These are phyloP conservation scores for Cricetomys ansorgei DNA, from an alignment of 2,113 vertebrate species.

Conservation along the genomic window DNA sequence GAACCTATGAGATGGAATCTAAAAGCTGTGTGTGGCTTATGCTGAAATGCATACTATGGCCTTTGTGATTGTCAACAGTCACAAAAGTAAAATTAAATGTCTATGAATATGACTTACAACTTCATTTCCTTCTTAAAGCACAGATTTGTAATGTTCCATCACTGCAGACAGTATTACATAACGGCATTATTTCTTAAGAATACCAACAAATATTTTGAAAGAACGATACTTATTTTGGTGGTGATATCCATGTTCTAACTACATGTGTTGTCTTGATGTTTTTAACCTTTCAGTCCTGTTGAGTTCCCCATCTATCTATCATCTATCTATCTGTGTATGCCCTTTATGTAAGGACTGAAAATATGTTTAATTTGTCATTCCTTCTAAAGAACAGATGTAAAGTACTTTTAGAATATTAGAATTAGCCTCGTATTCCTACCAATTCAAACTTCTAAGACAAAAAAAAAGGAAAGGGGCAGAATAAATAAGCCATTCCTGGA, in stretches of 20 bases:
- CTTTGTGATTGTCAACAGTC: not conserved
- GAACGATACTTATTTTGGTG: not conserved
- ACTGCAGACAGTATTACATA: not conserved
- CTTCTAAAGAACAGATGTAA: not conserved
- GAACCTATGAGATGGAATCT: not conserved
- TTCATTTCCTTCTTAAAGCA: not conserved
- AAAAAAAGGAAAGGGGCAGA: not conserved
- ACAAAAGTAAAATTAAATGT: not conserved
- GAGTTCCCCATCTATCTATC: rapidly evolving
- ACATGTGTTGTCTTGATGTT: not conserved
- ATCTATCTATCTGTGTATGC: not conserved
- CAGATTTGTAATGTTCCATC: not conserved
- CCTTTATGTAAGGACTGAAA: not conserved
- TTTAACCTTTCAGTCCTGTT: not conserved
- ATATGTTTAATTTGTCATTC: not conserved
- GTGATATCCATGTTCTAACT: not conserved
- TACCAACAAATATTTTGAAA: not conserved
- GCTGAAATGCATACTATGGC: not conserved
- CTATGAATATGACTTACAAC: not conserved
- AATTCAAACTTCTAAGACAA: not conserved
- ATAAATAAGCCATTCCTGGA: not conserved
- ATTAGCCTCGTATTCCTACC: not conserved
- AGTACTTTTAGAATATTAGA: not conserved
- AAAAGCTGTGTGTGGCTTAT: not conserved
- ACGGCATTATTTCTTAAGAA: not conserved